Evolutionary conservation across 1,140 invertebrate genomes (phyloP).

Genomic region (Drosophila ohnishii): DNA sequence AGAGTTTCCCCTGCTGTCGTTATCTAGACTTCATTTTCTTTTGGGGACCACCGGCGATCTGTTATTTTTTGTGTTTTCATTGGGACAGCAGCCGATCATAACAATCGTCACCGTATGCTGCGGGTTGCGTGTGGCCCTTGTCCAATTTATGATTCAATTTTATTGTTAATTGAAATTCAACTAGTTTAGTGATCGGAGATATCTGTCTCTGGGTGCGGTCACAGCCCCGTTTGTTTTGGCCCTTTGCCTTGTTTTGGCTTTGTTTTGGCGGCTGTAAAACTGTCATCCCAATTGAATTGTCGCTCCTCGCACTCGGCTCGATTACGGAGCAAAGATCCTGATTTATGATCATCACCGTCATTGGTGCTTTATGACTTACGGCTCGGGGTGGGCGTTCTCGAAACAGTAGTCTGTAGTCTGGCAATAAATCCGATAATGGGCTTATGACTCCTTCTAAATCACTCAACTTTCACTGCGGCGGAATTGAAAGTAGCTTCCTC

Average conservation of each 20-base stretch:
- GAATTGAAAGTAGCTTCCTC: constrained; percentile 52
- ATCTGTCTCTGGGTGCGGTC: constrained; percentile 51
- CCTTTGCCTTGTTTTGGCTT: constrained; percentile 41
- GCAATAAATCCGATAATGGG: constrained; percentile 59
- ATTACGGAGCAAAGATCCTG: constrained; percentile 51
- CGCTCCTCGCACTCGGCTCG: constrained; percentile 2
- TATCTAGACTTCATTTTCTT: constrained; percentile 74
- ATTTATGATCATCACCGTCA: constrained; percentile 59
- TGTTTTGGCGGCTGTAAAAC: constrained; percentile 62
- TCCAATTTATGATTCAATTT: constrained; percentile 79
- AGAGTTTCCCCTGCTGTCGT: constrained; percentile 22
- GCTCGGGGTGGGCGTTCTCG: constrained; percentile 24
- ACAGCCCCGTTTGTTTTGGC: constrained; percentile 44
- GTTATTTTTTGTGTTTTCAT: constrained; percentile 15
- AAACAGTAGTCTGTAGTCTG: constrained; percentile 57
- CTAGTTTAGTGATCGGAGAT: constrained; percentile 72
- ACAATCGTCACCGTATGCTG: constrained; percentile 69
- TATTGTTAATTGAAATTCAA: constrained; percentile 83
- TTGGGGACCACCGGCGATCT: constrained; percentile 67
- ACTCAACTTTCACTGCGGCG: constrained; percentile 38
- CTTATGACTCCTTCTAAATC: constrained; percentile 44
- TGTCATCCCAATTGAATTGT: constrained; percentile 69
- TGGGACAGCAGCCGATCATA: constrained; percentile 65
- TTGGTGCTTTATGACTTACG: constrained; percentile 29
- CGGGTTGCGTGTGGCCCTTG: constrained; percentile 72